Evolutionary conservation across 2,797 vertebrate genomes (phyloP), one percentile per base, ranked within the genome.

Genomic region (Etheostoma perlongum): DNA sequence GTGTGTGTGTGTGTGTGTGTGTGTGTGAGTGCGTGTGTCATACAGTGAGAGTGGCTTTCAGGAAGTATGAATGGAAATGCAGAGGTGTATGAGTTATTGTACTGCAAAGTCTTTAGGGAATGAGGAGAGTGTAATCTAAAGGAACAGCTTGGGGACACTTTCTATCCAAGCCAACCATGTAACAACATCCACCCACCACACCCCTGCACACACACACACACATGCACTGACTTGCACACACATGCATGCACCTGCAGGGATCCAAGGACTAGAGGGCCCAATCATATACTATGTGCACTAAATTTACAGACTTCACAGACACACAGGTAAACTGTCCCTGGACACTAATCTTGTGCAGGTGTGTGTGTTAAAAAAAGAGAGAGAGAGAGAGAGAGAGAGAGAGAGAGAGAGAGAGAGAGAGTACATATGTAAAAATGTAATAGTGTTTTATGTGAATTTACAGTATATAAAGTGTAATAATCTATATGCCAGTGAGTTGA

Each of bases 361-460:
- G 33, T 8, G 33, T 33, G 33, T 33, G 33, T 33, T 5, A 6
- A 6, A 30, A 30, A 36, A 9, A 36, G 36, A 11, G 36, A 14
- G 40, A 11, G 18, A 52, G 49, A 27, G 33, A 2, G 25, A 36
- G 33, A 33, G 33, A 10, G 33, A 44, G 42, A 11, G 27, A 27
- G 27, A 27, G 3, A 5, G 27, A 27, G 27, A 36, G 33, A 36
- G 33, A 10, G 33, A 44, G 12, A 11, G 19, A 52, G 49, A 27
- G 33, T 21, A 19, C 52, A 49, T 52, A 48, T 44, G 69, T 74
- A 12, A 72, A 66, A 71, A 47, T 74, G 36, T 67, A 53, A 82
- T 30, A 74, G 79, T 82, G 72, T 89, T 88, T 89, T 88, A 83
- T 84, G 87, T 78, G 78, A n/a, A 69, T 78, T 82, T 74, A 54